A percentile compares a stretch with the other conserved stretches of the same genome.
phyloP scores from a whole-genome alignment of 2,888 invertebrate genomes.

The Archips xylosteana region DNA sequence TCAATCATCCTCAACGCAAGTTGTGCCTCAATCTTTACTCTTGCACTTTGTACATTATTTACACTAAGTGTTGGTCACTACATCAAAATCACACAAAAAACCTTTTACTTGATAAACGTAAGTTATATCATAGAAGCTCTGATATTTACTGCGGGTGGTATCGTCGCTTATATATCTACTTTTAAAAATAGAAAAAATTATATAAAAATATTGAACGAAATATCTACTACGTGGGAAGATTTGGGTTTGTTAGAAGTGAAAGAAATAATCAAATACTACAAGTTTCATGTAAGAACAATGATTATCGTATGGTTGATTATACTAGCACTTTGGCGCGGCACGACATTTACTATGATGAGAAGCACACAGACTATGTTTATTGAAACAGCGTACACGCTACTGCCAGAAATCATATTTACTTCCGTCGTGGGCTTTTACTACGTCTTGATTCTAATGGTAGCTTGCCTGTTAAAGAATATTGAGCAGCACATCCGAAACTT shows the following conservation, averaged over 20 bases:
- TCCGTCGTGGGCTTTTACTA: not conserved
- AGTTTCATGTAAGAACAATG: not conserved
- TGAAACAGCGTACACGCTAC: not conserved
- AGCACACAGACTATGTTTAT: not conserved
- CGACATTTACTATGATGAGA: not conserved
- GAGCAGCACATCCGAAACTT: not conserved
- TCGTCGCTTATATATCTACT: not conserved
- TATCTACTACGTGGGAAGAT: not conserved
- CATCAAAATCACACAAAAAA: not conserved
- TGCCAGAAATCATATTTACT: not conserved
- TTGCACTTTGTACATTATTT: not conserved
- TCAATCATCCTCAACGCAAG: not conserved
- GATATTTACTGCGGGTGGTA: not conserved
- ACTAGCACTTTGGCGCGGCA: not conserved
- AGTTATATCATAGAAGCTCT: not conserved
- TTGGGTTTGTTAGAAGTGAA: not conserved
- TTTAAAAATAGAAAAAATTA: not conserved
- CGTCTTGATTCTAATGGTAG: not conserved
- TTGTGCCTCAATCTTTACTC: not conserved
- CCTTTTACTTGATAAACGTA: not conserved
- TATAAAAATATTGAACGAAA: not conserved
- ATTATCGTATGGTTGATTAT: not conserved
- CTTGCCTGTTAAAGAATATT: not conserved
- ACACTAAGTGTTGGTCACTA: not conserved
- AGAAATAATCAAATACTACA: not conserved